Percentiles rank a stretch among this genome's conserved stretches.
These are phyloP conservation scores for Hermaeophaga mercurialis DNA, from an alignment of 2,888 invertebrate species.

Conservation along the genomic window DNA sequence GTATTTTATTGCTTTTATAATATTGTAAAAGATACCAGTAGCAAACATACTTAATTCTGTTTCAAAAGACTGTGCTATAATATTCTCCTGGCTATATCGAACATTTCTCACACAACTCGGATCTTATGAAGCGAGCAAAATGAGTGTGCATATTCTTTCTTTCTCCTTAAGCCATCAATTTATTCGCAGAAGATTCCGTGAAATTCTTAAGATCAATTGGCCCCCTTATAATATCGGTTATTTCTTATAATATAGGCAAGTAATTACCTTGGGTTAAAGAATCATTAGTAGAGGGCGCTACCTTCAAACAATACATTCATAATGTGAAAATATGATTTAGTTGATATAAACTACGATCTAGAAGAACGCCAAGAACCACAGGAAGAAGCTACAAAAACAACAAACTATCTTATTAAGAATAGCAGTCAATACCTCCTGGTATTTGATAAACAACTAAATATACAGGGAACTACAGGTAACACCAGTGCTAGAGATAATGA, in stretches of 20 bases:
- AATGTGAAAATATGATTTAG: background rate
- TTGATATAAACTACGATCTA: too few relatives aligned
- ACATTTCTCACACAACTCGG: constrained; percentile 10
- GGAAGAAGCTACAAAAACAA: too few relatives aligned
- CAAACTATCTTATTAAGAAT: too few relatives aligned
- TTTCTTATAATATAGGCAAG: background rate
- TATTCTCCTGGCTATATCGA: constrained; percentile 9
- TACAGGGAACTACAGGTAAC: too few relatives aligned
- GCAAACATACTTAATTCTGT: background rate
- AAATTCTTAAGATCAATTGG: background rate
- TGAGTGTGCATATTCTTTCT: constrained; percentile 4
- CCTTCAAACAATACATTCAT: too few relatives aligned
- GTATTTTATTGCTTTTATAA: too few relatives aligned
- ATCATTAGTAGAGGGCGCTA: too few relatives aligned
- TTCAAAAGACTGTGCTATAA: background rate
- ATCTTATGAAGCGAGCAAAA: background rate
- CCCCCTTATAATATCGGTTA: background rate
- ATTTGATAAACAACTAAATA: too few relatives aligned
- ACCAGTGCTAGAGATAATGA: too few relatives aligned
- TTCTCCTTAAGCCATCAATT: constrained; percentile 1
- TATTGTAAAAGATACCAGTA: too few relatives aligned
- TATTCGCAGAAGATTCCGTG: background rate
- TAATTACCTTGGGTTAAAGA: background rate
- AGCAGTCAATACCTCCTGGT: too few relatives aligned
- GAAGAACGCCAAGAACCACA: too few relatives aligned